Conservation (phyloP, 1,140 invertebrate species). For the Nilaparvata lugens region DNA sequence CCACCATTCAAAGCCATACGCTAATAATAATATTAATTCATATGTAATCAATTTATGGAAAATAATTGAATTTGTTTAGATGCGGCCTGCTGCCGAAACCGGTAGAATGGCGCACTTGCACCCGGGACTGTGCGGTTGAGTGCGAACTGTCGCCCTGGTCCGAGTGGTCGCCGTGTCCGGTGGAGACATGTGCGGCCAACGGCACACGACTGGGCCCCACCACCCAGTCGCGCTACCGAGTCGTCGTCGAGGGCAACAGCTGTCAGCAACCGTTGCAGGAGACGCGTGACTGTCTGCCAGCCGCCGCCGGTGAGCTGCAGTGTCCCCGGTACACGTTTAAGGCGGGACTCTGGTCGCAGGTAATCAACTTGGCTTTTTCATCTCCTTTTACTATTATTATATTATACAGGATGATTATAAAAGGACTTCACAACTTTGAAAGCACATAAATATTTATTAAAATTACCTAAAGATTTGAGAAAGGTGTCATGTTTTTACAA, state of each 20-base stretch:
- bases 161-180: slow-evolving; percentile 52
- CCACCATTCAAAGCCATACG: no score
- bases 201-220: slow-evolving; percentile 36
- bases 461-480: no score
- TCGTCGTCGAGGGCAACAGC: slow-evolving; percentile 33
- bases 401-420: no score
- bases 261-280: slow-evolving; percentile 41
- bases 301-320: no score
- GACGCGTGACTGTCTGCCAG: slow-evolving; percentile 33
- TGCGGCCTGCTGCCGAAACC: slow-evolving; percentile 43
- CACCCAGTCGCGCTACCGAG: slow-evolving; percentile 34
- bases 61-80: no score
- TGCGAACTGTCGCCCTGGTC: slow-evolving; percentile 49
- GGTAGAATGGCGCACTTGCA: slow-evolving; percentile 38
- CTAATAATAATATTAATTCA: no score
- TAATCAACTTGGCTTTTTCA: no score
- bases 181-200: slow-evolving; percentile 32
- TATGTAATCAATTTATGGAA: no score
- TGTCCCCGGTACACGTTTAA: slow-evolving; percentile 41
- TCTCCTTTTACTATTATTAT: no score
- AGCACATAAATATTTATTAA: no score
- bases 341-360: slow-evolving; percentile 46
- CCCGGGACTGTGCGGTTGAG: slow-evolving; percentile 42
- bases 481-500: no score
- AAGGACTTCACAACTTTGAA: no score